Conservation (phyloP, 2,113 vertebrate genomes). For the Cynoglossus semilaevis region DNA sequence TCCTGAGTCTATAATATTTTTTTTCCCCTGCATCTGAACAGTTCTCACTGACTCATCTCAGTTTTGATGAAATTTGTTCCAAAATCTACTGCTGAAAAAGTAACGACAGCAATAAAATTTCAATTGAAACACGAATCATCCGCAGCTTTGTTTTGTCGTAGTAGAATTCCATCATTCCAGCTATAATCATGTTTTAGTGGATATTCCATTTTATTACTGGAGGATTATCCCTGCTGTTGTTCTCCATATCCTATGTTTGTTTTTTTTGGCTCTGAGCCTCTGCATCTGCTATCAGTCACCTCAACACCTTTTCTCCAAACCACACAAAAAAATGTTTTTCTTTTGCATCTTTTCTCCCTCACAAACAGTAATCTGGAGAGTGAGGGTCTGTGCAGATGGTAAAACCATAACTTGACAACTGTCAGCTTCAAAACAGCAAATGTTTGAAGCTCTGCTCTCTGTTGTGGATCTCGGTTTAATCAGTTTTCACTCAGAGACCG, state of each 20-base stretch:
- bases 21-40: background rate
- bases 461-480: slow-evolving; percentile 29
- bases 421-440: slow-evolving; percentile 34
- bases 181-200: too few species aligned
- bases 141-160: background rate
- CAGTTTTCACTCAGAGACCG: slow-evolving; percentile 27
- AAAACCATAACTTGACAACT: slow-evolving; percentile 39
- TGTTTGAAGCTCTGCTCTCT: slow-evolving; percentile 40
- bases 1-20: background rate
- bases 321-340: slow-evolving; percentile 28
- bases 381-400: slow-evolving; percentile 46
- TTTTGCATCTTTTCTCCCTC: slow-evolving; percentile 45
- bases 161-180: too few species aligned
- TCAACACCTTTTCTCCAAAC: slow-evolving; percentile 37
- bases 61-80: background rate
- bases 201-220: background rate
- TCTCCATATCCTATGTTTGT: slow-evolving; percentile 1
- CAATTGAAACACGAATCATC: background rate
- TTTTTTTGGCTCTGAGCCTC: slow-evolving; percentile 26
- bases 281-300: slow-evolving; percentile 53
- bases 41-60: background rate
- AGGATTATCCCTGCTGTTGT: background rate
- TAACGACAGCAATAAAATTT: slow-evolving; percentile 1
- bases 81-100: background rate
- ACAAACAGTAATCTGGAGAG: slow-evolving; percentile 48